Conservation (phyloP, 2,888 invertebrate genomes). For the Merodon equestris region DNA sequence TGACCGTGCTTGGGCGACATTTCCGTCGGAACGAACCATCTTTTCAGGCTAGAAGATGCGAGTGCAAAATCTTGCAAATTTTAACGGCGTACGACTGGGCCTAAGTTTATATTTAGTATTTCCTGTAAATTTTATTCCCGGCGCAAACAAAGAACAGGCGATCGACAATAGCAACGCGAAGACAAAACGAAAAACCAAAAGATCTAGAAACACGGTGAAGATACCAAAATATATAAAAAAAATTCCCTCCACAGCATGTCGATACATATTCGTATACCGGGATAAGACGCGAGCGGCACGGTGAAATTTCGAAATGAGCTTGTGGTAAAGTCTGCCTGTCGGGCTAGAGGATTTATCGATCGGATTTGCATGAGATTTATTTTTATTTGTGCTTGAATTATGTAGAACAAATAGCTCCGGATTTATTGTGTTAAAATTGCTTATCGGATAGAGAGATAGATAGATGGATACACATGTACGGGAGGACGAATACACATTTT, state of each 20-base stretch:
- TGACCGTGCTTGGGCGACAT: not conserved
- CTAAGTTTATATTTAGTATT: slow-evolving; percentile 32
- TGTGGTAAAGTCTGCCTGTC: slow-evolving; percentile 33
- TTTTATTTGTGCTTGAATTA: slow-evolving; percentile 37
- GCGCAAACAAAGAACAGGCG: slow-evolving; percentile 40
- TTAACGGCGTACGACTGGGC: slow-evolving; percentile 15
- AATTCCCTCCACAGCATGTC: too few relatives aligned
- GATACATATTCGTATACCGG: too few relatives aligned
- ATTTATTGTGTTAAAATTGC: slow-evolving; percentile 14
- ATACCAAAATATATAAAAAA: not conserved
- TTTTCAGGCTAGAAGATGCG: too few relatives aligned
- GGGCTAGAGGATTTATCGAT: slow-evolving; percentile 41
- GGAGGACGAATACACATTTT: too few relatives aligned
- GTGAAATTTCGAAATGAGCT: slow-evolving; percentile 26
- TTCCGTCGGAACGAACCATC: too few relatives aligned
- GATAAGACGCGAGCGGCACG: not conserved
- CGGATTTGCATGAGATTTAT: slow-evolving; percentile 39
- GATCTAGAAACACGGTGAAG: not conserved
- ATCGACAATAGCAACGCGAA: slow-evolving; percentile 32
- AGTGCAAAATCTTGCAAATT: slow-evolving; percentile 40
- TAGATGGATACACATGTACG: too few relatives aligned
- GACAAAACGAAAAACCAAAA: slow-evolving; percentile 15
- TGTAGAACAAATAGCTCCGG: slow-evolving; percentile 35
- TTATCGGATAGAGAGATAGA: too few relatives aligned
- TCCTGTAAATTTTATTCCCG: slow-evolving; percentile 17